Base-by-base conservation (phyloP, 1,140 invertebrate species). In the Drosophila busckii region DNA sequence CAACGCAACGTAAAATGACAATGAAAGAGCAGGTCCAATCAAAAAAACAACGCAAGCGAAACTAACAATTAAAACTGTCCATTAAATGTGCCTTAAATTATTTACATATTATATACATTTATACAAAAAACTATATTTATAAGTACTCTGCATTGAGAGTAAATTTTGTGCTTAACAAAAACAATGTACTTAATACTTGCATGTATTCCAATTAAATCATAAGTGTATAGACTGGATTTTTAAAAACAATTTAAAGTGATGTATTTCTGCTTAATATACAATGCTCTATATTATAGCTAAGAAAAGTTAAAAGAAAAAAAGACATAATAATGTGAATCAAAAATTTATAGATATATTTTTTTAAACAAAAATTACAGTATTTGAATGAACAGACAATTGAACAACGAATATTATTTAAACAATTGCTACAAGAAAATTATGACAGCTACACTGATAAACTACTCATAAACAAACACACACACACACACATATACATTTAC, bases 191-290 rank as follows among this genome's bases (percentile, higher is more conserved):
- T 71, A 71, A 67, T 53, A 16, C 32, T 45, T 50, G 35, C 29
- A 55, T 71, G 61, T 70, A 70, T 66, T 71, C 68, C 22, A 26
- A 71, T 23, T 53, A 58, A 73, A 61, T 31, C 31, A 52, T 75
- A 80, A 69, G 75, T 82, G 69, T 64, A 80, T 80, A 80, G 75
- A 80, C 75, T 80, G 69, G 65, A 82, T 55, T 73, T 69, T 69
- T 52, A 66, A 58, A 50, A 56, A 82, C 52, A 23, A 26, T 4
- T 41, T 19, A 23, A 75, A 60, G 19, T 80, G 64, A 73, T 64
- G 69, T 52, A 48, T 54, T 68, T 80, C 73, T 73, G 71, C 73
- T 80, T 73, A 48, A 78, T 78, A 80, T 78, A 68, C 68, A 60
- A 60, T 38, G 49, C 44, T 53, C 48, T 80, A 80, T 80, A 80